Evolutionary conservation across 2,888 invertebrate genomes (phyloP).

Genomic region (Chesias legatella): DNA sequence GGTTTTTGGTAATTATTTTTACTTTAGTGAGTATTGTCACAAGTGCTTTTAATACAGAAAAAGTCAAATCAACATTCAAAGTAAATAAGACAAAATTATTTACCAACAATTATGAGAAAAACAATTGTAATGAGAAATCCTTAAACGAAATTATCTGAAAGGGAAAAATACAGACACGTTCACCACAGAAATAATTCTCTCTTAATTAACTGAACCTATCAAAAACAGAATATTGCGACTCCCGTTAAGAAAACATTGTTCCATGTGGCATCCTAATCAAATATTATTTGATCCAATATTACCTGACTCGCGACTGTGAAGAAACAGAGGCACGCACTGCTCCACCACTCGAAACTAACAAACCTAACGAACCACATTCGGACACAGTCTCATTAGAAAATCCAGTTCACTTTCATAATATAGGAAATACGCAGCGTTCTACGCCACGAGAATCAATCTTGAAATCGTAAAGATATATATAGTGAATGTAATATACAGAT

Average conservation of each 20-base stretch:
- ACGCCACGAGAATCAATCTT: too few relatives aligned
- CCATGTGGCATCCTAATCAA: slow-evolving; percentile 56
- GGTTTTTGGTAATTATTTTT: slow-evolving; percentile 26
- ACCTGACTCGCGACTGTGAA: slow-evolving; percentile 28
- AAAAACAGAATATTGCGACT: slow-evolving; percentile 25
- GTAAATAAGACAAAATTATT: too few relatives aligned
- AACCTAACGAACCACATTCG: slow-evolving; percentile 71
- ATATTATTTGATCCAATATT: slow-evolving; percentile 66
- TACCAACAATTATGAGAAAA: too few relatives aligned
- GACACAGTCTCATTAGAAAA: not conserved
- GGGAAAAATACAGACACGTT: too few relatives aligned
- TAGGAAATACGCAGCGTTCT: not conserved
- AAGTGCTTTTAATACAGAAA: slow-evolving; percentile 21
- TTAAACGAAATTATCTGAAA: too few relatives aligned
- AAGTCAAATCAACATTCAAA: too few relatives aligned
- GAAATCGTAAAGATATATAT: too few relatives aligned
- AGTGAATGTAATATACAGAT: too few relatives aligned
- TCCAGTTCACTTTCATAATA: not conserved
- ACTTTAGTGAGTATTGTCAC: slow-evolving; percentile 16
- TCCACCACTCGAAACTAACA: slow-evolving; percentile 43
- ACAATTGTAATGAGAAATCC: too few relatives aligned
- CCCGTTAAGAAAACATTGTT: slow-evolving; percentile 48
- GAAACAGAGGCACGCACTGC: slow-evolving; percentile 51
- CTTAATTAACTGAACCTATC: slow-evolving; percentile 21
- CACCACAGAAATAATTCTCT: slow-evolving; percentile 1